Evolutionary conservation across 2,888 invertebrate species (phyloP).

Genomic region (Lepidonotus clava): DNA sequence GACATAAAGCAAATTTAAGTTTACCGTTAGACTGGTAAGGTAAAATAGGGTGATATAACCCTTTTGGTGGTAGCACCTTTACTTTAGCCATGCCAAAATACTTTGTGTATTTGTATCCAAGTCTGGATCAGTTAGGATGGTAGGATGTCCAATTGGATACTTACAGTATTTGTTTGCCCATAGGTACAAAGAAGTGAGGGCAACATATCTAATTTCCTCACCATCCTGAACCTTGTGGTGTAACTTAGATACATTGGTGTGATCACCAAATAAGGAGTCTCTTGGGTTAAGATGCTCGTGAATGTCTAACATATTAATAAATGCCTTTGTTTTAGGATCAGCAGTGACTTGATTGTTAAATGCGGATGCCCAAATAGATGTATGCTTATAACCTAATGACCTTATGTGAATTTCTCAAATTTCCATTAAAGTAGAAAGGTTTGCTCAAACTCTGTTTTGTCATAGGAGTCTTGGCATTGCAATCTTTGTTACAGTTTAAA

Average conservation of each 20-base stretch:
- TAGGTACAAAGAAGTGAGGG: slow-evolving; percentile 70
- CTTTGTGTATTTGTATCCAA: slow-evolving; percentile 59
- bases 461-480: neutral
- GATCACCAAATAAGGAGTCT: slow-evolving; percentile 3
- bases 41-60: slow-evolving; percentile 74
- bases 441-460: neutral
- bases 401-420: neutral
- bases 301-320: neutral
- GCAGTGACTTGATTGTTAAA: neutral
- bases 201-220: slow-evolving; percentile 67
- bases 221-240: slow-evolving; percentile 61
- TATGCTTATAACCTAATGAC: neutral
- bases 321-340: neutral
- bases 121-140: slow-evolving; percentile 64
- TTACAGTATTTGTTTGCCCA: slow-evolving; percentile 66
- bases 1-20: slow-evolving; percentile 77
- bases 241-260: neutral
- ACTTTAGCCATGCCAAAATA: slow-evolving; percentile 71
- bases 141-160: slow-evolving; percentile 69
- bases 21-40: slow-evolving; percentile 70
- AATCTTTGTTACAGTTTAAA: neutral
- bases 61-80: slow-evolving; percentile 68
- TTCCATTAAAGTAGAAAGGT: neutral
- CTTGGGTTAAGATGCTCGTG: neutral
- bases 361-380: slow-evolving; percentile 12